Evolutionary conservation across 2,113 vertebrate genomes (phyloP).

Genomic region (Apodemus speciosus): DNA sequence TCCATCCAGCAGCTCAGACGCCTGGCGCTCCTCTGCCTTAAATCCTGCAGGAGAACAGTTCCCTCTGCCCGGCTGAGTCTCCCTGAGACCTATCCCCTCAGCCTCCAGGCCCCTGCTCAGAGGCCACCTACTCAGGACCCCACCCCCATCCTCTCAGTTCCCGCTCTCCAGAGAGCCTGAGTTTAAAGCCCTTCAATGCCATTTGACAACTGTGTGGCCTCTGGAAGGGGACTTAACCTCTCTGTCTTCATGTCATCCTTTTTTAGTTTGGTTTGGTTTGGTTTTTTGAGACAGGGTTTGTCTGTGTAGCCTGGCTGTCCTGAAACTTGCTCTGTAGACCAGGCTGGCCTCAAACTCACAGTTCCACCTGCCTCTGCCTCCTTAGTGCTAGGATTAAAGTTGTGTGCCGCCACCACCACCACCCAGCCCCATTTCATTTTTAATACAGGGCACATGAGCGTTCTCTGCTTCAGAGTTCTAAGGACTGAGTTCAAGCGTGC

Average conservation of each 20-base stretch:
- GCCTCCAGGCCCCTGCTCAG: background rate
- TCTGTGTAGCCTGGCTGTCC: background rate
- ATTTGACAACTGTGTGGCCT: background rate
- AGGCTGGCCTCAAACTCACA: background rate
- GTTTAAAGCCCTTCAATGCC: background rate
- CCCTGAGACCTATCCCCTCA: background rate
- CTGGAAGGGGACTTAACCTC: constrained; percentile 23
- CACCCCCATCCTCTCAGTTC: background rate
- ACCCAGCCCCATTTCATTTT: background rate
- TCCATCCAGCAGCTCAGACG: background rate
- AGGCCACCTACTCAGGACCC: background rate
- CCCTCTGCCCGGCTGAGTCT: background rate
- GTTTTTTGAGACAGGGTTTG: background rate
- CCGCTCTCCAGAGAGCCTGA: background rate
- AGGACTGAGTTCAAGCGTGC: background rate
- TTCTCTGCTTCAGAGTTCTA: background rate
- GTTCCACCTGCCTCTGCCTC: background rate
- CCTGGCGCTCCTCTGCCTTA: background rate
- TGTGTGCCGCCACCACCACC: fast-evolving
- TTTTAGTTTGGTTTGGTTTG: background rate
- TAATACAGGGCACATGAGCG: background rate
- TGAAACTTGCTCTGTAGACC: background rate
- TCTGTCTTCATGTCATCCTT: constrained; percentile 23
- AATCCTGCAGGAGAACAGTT: background rate
- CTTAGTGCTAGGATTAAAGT: background rate